Evolutionary conservation across 2,797 vertebrate species (phyloP).

Genomic region (Paguma larvata): DNA sequence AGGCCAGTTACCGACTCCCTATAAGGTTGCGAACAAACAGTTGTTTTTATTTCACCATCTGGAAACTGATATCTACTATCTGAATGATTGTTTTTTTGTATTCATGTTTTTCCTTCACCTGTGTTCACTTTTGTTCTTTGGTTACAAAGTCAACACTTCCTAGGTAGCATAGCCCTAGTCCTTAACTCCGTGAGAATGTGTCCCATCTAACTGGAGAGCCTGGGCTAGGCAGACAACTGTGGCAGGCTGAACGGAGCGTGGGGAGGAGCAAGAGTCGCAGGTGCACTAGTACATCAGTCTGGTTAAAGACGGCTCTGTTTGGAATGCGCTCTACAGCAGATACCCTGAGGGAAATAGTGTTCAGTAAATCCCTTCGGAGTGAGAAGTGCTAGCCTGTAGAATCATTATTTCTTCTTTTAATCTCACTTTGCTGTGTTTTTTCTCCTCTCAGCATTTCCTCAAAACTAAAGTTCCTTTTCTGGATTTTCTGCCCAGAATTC

Average conservation of each 20-base stretch:
- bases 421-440: background rate
- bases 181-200: background rate
- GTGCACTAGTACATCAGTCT: rapidly evolving
- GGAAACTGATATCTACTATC: background rate
- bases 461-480: background rate
- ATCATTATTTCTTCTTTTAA: constrained; percentile 55
- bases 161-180: background rate
- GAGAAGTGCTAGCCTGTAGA: background rate
- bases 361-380: constrained; percentile 17
- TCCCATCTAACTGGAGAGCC: background rate
- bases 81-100: background rate
- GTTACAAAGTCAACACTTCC: background rate
- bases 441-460: background rate
- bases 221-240: background rate
- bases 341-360: background rate
- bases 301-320: background rate
- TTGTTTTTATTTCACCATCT: background rate
- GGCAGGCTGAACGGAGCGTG: rapidly evolving
- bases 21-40: background rate
- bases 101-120: background rate
- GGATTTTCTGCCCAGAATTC: constrained; percentile 63
- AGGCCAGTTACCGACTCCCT: background rate
- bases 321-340: background rate
- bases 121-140: background rate
- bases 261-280: background rate